A percentile compares a stretch with the other conserved stretches of the same genome.
phyloP scores from a whole-genome alignment of 2,113 vertebrate species.

The Lepus europaeus region DNA sequence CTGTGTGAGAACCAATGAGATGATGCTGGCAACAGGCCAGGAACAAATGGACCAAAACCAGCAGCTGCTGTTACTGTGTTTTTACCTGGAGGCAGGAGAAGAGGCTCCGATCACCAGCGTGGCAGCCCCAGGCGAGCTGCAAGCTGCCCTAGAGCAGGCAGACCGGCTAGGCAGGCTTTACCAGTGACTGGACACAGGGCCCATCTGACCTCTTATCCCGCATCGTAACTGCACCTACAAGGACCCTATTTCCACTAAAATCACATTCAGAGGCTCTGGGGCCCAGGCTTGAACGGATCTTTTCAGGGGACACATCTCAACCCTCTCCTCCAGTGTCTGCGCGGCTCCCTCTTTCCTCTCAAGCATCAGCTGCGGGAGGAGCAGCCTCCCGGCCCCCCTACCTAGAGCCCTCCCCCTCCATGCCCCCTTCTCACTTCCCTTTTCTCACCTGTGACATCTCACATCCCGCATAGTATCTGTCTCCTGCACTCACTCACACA shows the following conservation, averaged over 20 bases:
- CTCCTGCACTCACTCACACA: background rate
- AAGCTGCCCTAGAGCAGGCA: background rate
- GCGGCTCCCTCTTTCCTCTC: background rate
- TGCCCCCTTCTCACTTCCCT: background rate
- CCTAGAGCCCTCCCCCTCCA: background rate
- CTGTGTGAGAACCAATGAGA: background rate
- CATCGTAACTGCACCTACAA: background rate
- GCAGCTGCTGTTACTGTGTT: background rate
- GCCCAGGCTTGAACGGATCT: background rate
- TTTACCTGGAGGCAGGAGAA: background rate
- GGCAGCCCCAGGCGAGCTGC: background rate
- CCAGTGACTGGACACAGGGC: background rate
- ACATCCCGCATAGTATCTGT: background rate
- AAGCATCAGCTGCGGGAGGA: fast-evolving
- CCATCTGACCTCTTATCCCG: background rate
- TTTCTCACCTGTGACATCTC: background rate
- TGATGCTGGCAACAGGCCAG: fast-evolving
- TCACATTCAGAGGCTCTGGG: background rate
- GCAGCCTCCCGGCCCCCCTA: background rate
- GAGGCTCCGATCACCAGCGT: background rate
- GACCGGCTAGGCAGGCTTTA: background rate
- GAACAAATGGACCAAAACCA: background rate
- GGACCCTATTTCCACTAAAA: background rate
- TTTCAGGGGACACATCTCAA: background rate
- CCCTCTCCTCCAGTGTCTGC: background rate